These are phyloP conservation scores for Poeciliopsis paucimaculata DNA, from an alignment of 2,797 vertebrate genomes.

Conservation along the genomic window DNA sequence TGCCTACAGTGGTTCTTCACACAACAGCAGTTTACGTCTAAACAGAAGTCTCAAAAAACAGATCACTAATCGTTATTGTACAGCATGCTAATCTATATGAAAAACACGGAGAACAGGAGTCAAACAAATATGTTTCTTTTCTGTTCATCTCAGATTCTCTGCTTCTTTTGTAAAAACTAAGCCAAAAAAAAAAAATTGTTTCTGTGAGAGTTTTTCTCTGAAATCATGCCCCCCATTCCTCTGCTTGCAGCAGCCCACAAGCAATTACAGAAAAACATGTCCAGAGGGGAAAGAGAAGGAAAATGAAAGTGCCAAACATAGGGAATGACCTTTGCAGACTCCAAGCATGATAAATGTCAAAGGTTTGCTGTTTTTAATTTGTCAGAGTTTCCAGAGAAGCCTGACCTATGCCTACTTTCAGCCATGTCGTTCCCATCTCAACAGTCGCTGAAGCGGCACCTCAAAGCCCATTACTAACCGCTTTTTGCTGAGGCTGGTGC, in stretches of 20 bases:
- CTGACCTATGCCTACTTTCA: constrained; percentile 76
- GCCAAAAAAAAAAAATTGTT: constrained; percentile 23
- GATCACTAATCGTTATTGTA: constrained; percentile 46
- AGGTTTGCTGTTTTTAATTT: constrained; percentile 82
- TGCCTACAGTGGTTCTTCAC: constrained; percentile 43
- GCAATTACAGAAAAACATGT: constrained; percentile 70
- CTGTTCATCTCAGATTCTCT: constrained; percentile 34
- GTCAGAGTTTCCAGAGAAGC: constrained; percentile 77
- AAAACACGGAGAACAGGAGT: background rate
- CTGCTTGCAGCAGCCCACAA: constrained; percentile 51
- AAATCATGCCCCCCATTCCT: constrained; percentile 45
- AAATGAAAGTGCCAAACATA: constrained; percentile 70
- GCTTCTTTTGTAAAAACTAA: background rate
- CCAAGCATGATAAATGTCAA: constrained; percentile 80
- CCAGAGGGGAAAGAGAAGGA: constrained; percentile 54
- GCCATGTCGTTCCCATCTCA: constrained; percentile 70
- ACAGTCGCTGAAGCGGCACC: constrained; percentile 74
- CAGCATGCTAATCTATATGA: constrained; percentile 32
- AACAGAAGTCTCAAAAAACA: constrained; percentile 43
- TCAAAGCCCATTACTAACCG: constrained; percentile 72
- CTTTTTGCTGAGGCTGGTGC: constrained; percentile 67
- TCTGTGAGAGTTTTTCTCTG: constrained; percentile 39
- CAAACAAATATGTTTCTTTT: constrained; percentile 7
- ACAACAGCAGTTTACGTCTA: constrained; percentile 46
- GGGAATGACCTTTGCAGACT: constrained; percentile 77